Base-by-base conservation (phyloP, 2,797 vertebrate genomes). In the Acipenser oxyrinchus region DNA sequence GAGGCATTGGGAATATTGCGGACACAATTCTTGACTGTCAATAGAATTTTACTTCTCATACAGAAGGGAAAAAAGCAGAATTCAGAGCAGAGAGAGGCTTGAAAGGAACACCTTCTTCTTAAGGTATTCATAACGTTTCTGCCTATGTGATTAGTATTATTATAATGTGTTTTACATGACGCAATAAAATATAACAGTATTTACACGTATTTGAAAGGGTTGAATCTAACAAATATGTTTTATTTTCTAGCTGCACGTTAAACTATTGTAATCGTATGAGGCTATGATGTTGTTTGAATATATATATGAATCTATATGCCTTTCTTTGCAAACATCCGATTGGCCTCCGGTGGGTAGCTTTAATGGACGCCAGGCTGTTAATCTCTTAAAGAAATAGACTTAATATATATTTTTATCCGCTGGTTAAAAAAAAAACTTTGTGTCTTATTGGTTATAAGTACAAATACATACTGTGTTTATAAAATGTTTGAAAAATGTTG, bases 81-180 rank as follows among this genome's bases (percentile, higher is more conserved):
- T 73, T 71, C 70, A 75, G 75, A 72, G 63, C 75, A 18, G 69
- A 72, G 60, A 52, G 53, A 73, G 8, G 68, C 68, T 55, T 77
- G 70, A 71, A 55, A n/a, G 68, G 76, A 80, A 72, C 65, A 80
- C 71, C 79, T 75, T 77, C 59, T 70, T 72, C 70, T 74, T 57
- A 79, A 89, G 89, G 88, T 89, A 89, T 85, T 60, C 15, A 15
- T 18, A 66, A 48, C 64, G 15, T 63, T 2, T 66, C 59, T 51
- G 11, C 15, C 50, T 37, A 37, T 37, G 5, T 37, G 37, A 37
- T 37, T 37, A 4, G 37, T 37, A 37, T 37, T 37, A 37, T 37
- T 37, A 37, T 37, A 37, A 37, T 37, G 2, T 37, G 23, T 5
- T 5, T 37, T 37, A 37, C 3, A 37, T 37, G 37, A 5, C 5